Evolutionary conservation across 2,113 vertebrate genomes (phyloP).

Genomic region (Oncorhynchus keta): DNA sequence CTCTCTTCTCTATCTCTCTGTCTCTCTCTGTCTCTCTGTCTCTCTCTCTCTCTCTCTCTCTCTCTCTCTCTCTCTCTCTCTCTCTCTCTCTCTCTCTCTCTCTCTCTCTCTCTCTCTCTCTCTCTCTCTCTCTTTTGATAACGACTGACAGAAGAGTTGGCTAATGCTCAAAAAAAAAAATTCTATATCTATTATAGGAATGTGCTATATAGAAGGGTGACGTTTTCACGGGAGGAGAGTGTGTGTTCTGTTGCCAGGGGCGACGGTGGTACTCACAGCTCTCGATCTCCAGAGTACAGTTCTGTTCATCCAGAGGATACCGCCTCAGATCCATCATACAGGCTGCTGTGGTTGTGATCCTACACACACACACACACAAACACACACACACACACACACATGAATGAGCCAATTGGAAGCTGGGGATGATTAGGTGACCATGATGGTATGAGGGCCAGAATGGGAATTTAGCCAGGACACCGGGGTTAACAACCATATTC

Average conservation of each 20-base stretch:
- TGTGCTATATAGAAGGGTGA: constrained; percentile 38
- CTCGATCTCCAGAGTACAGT: constrained; percentile 97
- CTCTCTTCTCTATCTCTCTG: too few species aligned
- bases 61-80: not conserved
- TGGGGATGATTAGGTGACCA: too few species aligned
- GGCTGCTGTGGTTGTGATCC: constrained; percentile 96
- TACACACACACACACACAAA: constrained; percentile 38
- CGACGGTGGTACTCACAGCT: constrained; percentile 88
- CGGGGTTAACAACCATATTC: too few species aligned
- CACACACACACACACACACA: too few species aligned
- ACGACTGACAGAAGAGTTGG: too few species aligned
- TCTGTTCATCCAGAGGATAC: constrained; percentile 95
- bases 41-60: not conserved
- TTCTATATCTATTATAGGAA: constrained; percentile 24
- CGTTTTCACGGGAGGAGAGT: not conserved
- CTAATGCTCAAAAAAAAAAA: not conserved
- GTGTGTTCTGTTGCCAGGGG: constrained; percentile 52
- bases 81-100: constrained; percentile 12
- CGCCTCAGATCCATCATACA: constrained; percentile 98
- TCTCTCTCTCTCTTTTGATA: too few species aligned
- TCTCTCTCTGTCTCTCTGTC: not conserved
- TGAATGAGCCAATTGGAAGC: too few species aligned
- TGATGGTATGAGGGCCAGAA: too few species aligned
- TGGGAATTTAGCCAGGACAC: too few species aligned
- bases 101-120: too few species aligned